Base-by-base conservation (phyloP, 1,140 invertebrate genomes). In the Drosophila nasuta region DNA sequence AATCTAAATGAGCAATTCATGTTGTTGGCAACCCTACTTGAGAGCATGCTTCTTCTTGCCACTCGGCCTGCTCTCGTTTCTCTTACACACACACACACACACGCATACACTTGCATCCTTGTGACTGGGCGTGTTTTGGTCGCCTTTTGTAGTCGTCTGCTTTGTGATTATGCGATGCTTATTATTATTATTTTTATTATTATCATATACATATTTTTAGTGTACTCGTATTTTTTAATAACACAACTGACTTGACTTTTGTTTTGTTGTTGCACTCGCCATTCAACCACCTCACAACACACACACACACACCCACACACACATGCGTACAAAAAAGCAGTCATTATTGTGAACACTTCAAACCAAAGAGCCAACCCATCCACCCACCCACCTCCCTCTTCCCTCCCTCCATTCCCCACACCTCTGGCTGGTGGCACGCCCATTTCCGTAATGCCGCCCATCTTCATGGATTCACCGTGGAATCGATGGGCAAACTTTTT, bases 1-100 rank as follows among this genome's bases (percentile, higher is more conserved):
- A 73, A 79, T 71, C 85, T 81, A 89, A 89, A 89, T 89, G 85
- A 89, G 85, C 85, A 89, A 89, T 89, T 89, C 85, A 89, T 85
- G 85, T 74, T 87, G 82, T 89, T 89, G 85, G 83, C 81, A 89
- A 81, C 81, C 81, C 81, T 86, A 79, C 81, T 87, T 80, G 70
- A 88, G 72, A 60, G 56, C 43, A 38, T 41, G 35, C 66, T 56
- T 45, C 8, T 7, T 7, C 59, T 45, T 65, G 48, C 56, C 60
- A 68, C 62, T 73, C 57, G 68, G 45, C 30, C 46, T 38, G 33
- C 64, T 57, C 62, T 87, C 64, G 58, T 74, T 74, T 68, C 38
- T 25, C 13, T 64, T 49, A 49, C 43, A 28, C 30, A 56, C 30
- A 13, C 30, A 35, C 51, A 33, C 52, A 33, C 25, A n/a, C 28